Base-by-base conservation (phyloP, 2,113 vertebrate genomes). In the Gopherus flavomarginatus region DNA sequence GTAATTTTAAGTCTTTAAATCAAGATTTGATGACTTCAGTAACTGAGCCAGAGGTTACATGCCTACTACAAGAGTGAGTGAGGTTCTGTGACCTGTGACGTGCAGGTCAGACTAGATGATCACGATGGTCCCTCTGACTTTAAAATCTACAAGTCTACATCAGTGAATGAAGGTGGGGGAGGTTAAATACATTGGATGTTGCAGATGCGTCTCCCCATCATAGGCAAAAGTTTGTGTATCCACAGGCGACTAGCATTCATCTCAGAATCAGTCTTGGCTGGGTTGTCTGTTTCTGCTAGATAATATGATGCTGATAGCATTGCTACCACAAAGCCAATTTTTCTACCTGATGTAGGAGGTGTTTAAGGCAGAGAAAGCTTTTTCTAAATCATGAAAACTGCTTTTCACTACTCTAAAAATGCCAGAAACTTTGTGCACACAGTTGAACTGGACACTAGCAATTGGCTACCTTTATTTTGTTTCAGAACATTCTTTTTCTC, bases 161-260 rank as follows among this genome's bases (percentile, higher is more conserved):
- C 24, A 88, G 12, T 27, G 44, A 78, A 38, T 31, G 19, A n/a
- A 72, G 85, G 17, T 85, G 38, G 90, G 88, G 8, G 14, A 83
- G 90, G 94, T 94, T 84, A 90, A 90, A 92, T 56, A 52, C 77
- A 90, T 52, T 86, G 17, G 11, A 90, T 86, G 91, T 87, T 90
- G 7, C 19, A 72, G 7, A 72, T 3, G 6, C 1, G 59, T 93
- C 24, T 49, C 54, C 50, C 38, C 59, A 90, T 57, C 1, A 56
- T 44, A 42, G 54, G 50, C 80, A 22, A 92, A 84, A 22, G 9
- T 80, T 22, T 92, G 6, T 47, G 9, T 80, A 49, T 72, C 78
- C 92, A 14, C 21, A 42, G 35, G 26, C 72, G 0, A 2, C 82
- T 5, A 72, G 5, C 11, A 21, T 72, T 72, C 17, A 38, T 42